phyloP scores from a whole-genome alignment of 2,888 invertebrate genomes.

The Pomacea canaliculata region DNA sequence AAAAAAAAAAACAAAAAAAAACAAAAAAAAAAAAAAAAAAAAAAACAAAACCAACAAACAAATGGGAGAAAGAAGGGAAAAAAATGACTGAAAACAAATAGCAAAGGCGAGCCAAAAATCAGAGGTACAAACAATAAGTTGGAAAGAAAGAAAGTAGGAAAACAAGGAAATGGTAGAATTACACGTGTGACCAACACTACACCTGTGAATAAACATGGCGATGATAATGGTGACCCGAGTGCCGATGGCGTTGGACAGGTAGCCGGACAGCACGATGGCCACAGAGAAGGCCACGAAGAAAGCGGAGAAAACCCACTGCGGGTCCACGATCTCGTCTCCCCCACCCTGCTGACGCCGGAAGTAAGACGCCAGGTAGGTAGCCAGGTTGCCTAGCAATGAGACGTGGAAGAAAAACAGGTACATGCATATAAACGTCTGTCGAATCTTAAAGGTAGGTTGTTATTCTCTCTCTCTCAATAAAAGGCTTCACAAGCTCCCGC shows the following conservation, averaged over 20 bases:
- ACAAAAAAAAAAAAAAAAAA: too few species aligned
- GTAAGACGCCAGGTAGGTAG: constrained; percentile 32
- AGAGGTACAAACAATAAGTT: neutral
- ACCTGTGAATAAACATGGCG: constrained; percentile 34
- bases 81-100: neutral
- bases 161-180: neutral
- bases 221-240: constrained; percentile 20
- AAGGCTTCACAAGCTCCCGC: too few species aligned
- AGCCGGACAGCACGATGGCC: constrained; percentile 27
- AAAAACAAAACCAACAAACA: too few species aligned
- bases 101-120: neutral
- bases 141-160: neutral
- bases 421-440: neutral
- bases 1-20: too few species aligned
- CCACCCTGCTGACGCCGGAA: constrained; percentile 13
- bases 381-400: constrained; percentile 28
- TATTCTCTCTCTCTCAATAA: too few species aligned
- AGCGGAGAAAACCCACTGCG: constrained; percentile 36
- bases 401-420: neutral
- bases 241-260: constrained; percentile 28
- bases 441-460: too few species aligned
- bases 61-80: too few species aligned
- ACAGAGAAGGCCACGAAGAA: constrained; percentile 33
- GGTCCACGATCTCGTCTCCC: constrained; percentile 27
- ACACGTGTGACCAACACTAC: neutral